These are phyloP conservation scores for Cheilosia urbana DNA, from an alignment of 2,888 invertebrate species.

Conservation along the genomic window DNA sequence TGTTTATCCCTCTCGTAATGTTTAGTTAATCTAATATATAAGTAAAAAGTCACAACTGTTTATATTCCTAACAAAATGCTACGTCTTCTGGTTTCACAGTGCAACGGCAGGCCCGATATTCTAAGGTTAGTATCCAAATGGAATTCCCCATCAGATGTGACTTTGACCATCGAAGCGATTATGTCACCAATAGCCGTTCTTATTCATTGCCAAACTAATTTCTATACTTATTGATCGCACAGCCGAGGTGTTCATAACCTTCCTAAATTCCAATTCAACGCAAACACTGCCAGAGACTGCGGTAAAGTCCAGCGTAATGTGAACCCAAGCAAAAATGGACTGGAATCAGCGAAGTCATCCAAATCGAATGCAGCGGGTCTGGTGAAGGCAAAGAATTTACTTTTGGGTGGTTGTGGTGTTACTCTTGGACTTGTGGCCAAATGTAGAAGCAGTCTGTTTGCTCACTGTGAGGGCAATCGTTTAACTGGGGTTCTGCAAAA, in stretches of 20 bases:
- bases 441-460: conserved; percentile 76
- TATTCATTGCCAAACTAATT: conserved; percentile 41
- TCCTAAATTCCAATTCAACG: conserved; percentile 67
- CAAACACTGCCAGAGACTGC: conserved; percentile 70
- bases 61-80: conserved; percentile 77
- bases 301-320: conserved; percentile 53
- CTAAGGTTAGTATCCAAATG: conserved; percentile 77
- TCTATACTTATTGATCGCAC: conserved; percentile 76
- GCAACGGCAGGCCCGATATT: conserved; percentile 78
- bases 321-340: conserved; percentile 30
- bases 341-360: conserved; percentile 16
- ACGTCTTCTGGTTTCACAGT: conserved; percentile 79
- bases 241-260: conserved; percentile 71
- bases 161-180: conserved; percentile 71
- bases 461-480: conserved; percentile 81
- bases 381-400: conserved; percentile 76
- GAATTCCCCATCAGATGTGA: conserved; percentile 46
- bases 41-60: conserved; percentile 34
- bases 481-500: conserved; percentile 80
- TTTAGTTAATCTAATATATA: conserved; percentile 34
- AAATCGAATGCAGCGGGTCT: conserved; percentile 35
- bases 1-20: conserved; percentile 43
- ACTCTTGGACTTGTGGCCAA: conserved; percentile 79
- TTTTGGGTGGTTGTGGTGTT: conserved; percentile 80
- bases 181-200: conserved; percentile 77